Evolutionary conservation across 2,888 invertebrate genomes (phyloP).

Genomic region (Terebella lapidaria): DNA sequence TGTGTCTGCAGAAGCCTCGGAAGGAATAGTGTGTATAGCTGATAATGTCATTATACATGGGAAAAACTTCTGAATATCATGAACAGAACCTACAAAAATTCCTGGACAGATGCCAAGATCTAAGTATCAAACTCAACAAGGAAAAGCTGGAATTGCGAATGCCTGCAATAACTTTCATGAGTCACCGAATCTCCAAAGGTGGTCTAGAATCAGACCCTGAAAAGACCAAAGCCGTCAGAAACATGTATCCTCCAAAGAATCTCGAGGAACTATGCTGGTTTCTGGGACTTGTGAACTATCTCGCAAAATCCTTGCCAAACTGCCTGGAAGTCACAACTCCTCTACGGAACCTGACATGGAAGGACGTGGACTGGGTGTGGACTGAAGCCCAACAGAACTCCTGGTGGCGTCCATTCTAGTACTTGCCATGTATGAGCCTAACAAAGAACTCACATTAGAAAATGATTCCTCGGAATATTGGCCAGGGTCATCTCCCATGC

Average conservation of each 20-base stretch:
- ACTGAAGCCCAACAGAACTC: conserved; percentile 15
- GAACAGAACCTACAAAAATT: conserved; percentile 10
- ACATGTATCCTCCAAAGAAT: neutral
- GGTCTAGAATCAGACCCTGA: neutral
- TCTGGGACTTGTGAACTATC: conserved; percentile 21
- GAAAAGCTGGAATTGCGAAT: neutral
- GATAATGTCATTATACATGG: conserved; percentile 24
- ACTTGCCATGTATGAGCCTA: too few relatives aligned
- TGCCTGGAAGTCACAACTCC: conserved; percentile 15
- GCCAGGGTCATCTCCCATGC: too few relatives aligned
- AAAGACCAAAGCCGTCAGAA: neutral
- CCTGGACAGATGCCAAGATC: neutral
- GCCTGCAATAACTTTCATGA: neutral
- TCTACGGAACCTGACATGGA: conserved; percentile 18
- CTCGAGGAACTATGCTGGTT: conserved; percentile 20
- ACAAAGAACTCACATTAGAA: too few relatives aligned
- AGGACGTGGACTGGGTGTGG: conserved; percentile 25
- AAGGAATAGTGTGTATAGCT: conserved; percentile 21
- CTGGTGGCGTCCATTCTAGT: too few relatives aligned
- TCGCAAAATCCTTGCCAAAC: conserved; percentile 17
- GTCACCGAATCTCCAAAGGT: neutral
- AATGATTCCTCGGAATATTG: too few relatives aligned
- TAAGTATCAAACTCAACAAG: neutral
- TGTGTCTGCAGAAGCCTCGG: conserved; percentile 23
- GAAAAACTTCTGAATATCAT: conserved; percentile 11